Percentiles rank a stretch among this genome's conserved stretches.
Conservation (phyloP, 2,113 vertebrate species). For the Lagenorhynchus albirostris region DNA sequence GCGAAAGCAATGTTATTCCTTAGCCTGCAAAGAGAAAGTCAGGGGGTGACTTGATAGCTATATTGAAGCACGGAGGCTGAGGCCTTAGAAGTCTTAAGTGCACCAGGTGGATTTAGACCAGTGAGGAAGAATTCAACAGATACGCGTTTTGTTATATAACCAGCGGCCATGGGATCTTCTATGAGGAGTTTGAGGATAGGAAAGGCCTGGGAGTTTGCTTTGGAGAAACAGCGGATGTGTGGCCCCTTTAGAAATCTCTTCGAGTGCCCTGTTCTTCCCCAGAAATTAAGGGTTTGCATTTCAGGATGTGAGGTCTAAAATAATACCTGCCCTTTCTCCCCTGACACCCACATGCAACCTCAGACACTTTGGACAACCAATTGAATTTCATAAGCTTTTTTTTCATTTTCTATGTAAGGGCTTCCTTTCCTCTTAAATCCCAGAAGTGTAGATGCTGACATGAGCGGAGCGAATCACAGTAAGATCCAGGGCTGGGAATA, state of each 20-base stretch:
- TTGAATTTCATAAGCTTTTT: background rate
- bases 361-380: background rate
- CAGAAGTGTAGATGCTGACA: background rate
- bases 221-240: too few species aligned
- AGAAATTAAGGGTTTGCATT: background rate
- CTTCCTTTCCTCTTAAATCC: background rate
- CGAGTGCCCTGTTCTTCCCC: background rate
- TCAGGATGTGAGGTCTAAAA: background rate
- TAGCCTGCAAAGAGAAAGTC: background rate
- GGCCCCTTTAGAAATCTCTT: background rate
- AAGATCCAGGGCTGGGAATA: background rate
- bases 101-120: background rate
- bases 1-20: background rate
- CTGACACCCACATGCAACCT: background rate
- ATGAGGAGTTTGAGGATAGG: background rate
- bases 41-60: background rate
- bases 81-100: background rate
- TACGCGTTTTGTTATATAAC: background rate
- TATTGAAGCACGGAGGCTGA: fast-evolving
- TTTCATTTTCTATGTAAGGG: background rate
- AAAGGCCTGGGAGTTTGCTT: background rate
- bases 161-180: background rate
- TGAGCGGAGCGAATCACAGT: background rate
- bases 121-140: background rate
- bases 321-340: too few species aligned